Percentiles rank a stretch among this genome's conserved stretches.
These are phyloP conservation scores for Hecatera dysodea DNA, from an alignment of 2,888 invertebrate species.

Conservation along the genomic window DNA sequence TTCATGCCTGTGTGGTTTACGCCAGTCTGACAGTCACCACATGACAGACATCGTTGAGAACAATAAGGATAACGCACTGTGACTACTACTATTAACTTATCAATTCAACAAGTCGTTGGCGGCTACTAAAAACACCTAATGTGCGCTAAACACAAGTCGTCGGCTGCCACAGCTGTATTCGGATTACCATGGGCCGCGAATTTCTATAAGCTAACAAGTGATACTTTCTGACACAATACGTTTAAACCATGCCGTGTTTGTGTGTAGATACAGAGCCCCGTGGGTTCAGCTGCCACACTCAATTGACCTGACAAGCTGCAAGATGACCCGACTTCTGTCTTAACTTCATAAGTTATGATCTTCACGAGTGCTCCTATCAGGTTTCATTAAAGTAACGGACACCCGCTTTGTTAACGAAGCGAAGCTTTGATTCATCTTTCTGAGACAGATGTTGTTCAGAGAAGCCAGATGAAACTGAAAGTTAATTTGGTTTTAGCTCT, in stretches of 20 bases:
- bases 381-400: conserved; percentile 27
- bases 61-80: too few relatives aligned
- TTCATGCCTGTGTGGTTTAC: too few relatives aligned
- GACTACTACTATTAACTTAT: too few relatives aligned
- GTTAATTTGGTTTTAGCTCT: conserved; percentile 9
- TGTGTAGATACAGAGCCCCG: not conserved
- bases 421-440: conserved; percentile 30
- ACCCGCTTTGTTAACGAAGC: conserved; percentile 4
- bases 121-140: not conserved
- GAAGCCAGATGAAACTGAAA: conserved; percentile 40
- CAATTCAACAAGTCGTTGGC: too few relatives aligned
- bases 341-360: conserved; percentile 29
- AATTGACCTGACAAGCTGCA: conserved; percentile 48
- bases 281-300: conserved; percentile 10
- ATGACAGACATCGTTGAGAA: too few relatives aligned
- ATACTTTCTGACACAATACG: not conserved
- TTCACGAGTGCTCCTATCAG: conserved; percentile 39
- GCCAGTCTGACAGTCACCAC: too few relatives aligned
- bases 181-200: not conserved
- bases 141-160: not conserved
- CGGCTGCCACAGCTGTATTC: not conserved
- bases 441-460: conserved; percentile 32
- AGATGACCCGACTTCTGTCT: conserved; percentile 14
- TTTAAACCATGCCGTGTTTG: not conserved
- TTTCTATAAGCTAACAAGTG: not conserved